Conservation (phyloP, 2,888 invertebrate species). For the Meghimatium bilineatum region DNA sequence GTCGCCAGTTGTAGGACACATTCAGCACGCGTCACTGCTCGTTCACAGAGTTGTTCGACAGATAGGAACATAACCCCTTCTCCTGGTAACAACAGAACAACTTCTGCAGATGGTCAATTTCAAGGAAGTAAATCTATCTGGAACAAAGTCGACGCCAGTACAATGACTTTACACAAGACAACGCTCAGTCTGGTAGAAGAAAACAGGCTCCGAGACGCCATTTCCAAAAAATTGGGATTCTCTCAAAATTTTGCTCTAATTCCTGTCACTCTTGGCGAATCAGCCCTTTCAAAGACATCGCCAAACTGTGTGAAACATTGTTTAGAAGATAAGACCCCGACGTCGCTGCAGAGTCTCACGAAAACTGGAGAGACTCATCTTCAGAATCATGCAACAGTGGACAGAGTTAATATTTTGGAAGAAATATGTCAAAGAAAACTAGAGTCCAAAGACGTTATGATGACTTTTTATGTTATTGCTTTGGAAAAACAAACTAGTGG, state of each 20-base stretch:
- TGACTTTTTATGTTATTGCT: constrained; percentile 9
- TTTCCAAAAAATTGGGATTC: background rate
- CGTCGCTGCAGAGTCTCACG: no score
- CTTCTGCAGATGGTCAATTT: background rate
- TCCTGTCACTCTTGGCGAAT: background rate
- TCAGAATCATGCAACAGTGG: background rate
- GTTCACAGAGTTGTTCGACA: background rate
- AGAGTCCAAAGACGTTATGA: background rate
- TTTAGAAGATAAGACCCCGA: background rate
- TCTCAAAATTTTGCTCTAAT: background rate
- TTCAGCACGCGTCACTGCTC: background rate
- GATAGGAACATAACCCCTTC: background rate
- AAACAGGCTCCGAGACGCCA: background rate
- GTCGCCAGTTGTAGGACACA: rapidly evolving
- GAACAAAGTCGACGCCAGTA: background rate
- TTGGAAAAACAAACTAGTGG: background rate
- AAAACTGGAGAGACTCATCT: no score
- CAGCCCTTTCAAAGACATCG: no score
- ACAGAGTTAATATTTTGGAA: background rate
- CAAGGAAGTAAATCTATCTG: background rate
- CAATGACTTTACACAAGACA: background rate
- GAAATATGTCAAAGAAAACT: background rate
- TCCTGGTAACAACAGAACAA: background rate
- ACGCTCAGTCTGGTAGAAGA: background rate
- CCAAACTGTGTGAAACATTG: background rate